These are phyloP conservation scores for Odontocerum albicorne DNA, from an alignment of 2,888 invertebrate genomes.

Conservation along the genomic window DNA sequence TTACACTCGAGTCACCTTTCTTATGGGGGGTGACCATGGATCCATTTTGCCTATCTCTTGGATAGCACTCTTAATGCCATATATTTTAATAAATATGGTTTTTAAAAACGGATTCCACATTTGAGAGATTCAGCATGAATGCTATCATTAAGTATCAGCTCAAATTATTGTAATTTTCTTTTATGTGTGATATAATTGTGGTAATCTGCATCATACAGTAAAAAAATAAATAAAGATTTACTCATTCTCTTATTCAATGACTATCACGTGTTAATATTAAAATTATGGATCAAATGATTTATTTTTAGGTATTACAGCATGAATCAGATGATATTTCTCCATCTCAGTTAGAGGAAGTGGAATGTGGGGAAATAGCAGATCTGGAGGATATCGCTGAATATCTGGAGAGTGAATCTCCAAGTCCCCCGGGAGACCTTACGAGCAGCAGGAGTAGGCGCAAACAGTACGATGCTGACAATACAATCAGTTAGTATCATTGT, in stretches of 20 bases:
- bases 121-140: no score
- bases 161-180: no score
- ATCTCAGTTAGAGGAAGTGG: conserved; percentile 17
- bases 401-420: conserved; percentile 2
- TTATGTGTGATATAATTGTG: no score
- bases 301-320: conserved; percentile 9
- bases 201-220: no score
- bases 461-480: conserved; percentile 11
- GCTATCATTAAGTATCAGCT: no score
- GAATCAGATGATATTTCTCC: conserved; percentile 5
- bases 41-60: no score
- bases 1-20: no score
- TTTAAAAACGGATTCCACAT: no score
- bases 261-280: neutral
- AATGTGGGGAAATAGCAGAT: conserved; percentile 13
- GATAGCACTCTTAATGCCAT: no score
- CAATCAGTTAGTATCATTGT: conserved; percentile 18
- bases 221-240: no score
- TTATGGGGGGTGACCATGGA: no score
- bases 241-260: neutral
- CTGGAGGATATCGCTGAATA: conserved; percentile 20
- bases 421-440: neutral
- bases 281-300: neutral
- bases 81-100: no score
- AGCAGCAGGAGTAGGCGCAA: conserved; percentile 2